Evolutionary conservation across 1,140 invertebrate species (phyloP).

Genomic region (Drosophila varians): DNA sequence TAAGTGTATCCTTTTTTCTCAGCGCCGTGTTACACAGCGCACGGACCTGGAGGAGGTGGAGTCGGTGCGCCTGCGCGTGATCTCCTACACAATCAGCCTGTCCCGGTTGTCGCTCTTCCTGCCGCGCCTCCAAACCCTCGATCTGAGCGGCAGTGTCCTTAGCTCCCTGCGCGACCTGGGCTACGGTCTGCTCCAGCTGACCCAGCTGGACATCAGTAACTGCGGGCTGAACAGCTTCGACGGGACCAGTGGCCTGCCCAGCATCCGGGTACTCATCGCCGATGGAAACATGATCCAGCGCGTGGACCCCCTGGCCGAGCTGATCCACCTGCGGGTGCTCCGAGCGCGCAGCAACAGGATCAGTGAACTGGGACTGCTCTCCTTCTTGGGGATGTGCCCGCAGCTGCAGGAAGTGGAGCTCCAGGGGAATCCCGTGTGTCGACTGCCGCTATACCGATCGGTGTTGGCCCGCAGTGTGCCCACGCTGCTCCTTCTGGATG

Average conservation of each 20-base stretch:
- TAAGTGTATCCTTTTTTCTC: not conserved
- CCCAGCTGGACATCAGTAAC: constrained; percentile 87
- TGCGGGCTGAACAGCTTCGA: constrained; percentile 87
- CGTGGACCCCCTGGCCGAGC: constrained; percentile 85
- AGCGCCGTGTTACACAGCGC: constrained; percentile 83
- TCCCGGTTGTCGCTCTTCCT: constrained; percentile 86
- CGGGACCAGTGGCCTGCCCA: constrained; percentile 86
- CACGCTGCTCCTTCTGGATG: constrained; percentile 83
- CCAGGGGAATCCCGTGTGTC: constrained; percentile 83
- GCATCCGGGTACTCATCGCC: constrained; percentile 86
- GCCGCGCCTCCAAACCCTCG: constrained; percentile 86
- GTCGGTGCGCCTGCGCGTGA: constrained; percentile 86
- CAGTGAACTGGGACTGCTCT: constrained; percentile 78
- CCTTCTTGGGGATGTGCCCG: constrained; percentile 83
- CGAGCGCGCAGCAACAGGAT: constrained; percentile 81
- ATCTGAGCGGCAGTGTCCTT: constrained; percentile 87
- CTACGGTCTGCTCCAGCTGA: constrained; percentile 86
- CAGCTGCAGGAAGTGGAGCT: constrained; percentile 83
- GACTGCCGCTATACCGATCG: constrained; percentile 73
- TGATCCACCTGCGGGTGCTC: constrained; percentile 62
- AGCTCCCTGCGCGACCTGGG: constrained; percentile 87
- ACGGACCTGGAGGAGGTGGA: constrained; percentile 86
- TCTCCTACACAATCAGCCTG: constrained; percentile 86
- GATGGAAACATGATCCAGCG: constrained; percentile 86
- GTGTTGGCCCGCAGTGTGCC: constrained; percentile 81